Percentiles rank a stretch among this genome's conserved stretches.
phyloP scores from a whole-genome alignment of 2,888 invertebrate species.

The Drepana falcataria region DNA sequence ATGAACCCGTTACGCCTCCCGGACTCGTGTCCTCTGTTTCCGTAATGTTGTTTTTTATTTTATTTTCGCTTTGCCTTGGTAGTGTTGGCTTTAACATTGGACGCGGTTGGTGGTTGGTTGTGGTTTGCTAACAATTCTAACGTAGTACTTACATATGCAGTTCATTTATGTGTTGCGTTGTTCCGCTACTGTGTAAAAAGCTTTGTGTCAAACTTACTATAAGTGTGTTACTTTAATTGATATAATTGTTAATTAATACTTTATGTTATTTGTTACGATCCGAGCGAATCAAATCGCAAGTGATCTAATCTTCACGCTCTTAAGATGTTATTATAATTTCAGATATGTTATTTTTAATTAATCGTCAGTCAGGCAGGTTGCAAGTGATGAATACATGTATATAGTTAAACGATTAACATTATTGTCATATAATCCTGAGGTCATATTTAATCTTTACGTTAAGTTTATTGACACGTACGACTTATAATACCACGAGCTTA shows the following conservation, averaged over 20 bases:
- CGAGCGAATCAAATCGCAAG: too few species aligned
- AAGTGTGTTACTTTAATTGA: background rate
- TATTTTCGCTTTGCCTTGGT: slow-evolving; percentile 76
- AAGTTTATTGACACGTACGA: slow-evolving; percentile 18
- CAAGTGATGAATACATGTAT: slow-evolving; percentile 16
- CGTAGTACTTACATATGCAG: slow-evolving; percentile 46
- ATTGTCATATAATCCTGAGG: slow-evolving; percentile 23
- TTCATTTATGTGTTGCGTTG: slow-evolving; percentile 59
- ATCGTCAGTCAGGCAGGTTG: too few species aligned
- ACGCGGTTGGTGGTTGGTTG: slow-evolving; percentile 65
- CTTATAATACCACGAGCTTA: too few species aligned
- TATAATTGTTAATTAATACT: background rate
- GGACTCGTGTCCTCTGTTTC: slow-evolving; percentile 73
- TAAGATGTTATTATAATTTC: too few species aligned
- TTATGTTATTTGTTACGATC: background rate
- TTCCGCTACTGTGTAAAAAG: slow-evolving; percentile 55
- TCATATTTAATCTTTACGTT: slow-evolving; percentile 35
- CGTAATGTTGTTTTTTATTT: slow-evolving; percentile 72
- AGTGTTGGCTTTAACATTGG: slow-evolving; percentile 74
- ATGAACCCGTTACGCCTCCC: slow-evolving; percentile 63
- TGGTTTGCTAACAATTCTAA: slow-evolving; percentile 77
- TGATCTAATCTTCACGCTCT: too few species aligned
- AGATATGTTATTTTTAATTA: too few species aligned
- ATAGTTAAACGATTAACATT: slow-evolving; percentile 35
- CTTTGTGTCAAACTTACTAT: slow-evolving; percentile 31